phyloP scores from a whole-genome alignment of 2,888 invertebrate species.

The Caenorhabditis sp. region DNA sequence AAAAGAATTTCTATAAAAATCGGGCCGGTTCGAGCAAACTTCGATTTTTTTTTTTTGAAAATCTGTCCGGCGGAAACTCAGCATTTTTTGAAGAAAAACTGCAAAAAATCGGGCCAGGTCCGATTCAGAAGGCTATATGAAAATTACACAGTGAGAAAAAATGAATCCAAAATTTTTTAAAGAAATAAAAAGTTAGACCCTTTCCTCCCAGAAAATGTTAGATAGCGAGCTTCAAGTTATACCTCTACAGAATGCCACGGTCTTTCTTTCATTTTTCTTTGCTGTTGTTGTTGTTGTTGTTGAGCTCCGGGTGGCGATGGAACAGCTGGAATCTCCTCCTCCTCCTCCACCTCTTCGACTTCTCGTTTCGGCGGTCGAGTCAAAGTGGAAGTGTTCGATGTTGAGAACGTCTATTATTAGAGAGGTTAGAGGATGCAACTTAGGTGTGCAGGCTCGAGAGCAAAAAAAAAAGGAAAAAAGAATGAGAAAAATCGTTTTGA shows the following conservation, averaged over 20 bases:
- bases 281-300: not conserved
- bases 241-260: constrained; percentile 49
- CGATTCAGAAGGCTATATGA: no score
- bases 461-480: not conserved
- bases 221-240: not conserved
- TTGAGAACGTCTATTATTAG: constrained; percentile 25
- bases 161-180: no score
- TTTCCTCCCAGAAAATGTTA: not conserved
- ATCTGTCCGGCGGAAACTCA: no score
- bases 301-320: constrained; percentile 19
- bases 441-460: constrained; percentile 1
- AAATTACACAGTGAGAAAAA: no score
- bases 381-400: constrained; percentile 8
- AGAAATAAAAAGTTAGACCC: not conserved
- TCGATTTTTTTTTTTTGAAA: no score
- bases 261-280: constrained; percentile 32
- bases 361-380: not conserved
- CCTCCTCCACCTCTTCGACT: constrained; percentile 4
- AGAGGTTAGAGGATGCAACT: not conserved
- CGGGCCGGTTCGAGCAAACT: no score
- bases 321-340: constrained; percentile 32
- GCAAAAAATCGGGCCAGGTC: no score
- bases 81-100: no score
- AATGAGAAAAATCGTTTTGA: not conserved
- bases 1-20: no score